Conservation (phyloP, 2,113 vertebrate genomes). For the Etia nguti region DNA sequence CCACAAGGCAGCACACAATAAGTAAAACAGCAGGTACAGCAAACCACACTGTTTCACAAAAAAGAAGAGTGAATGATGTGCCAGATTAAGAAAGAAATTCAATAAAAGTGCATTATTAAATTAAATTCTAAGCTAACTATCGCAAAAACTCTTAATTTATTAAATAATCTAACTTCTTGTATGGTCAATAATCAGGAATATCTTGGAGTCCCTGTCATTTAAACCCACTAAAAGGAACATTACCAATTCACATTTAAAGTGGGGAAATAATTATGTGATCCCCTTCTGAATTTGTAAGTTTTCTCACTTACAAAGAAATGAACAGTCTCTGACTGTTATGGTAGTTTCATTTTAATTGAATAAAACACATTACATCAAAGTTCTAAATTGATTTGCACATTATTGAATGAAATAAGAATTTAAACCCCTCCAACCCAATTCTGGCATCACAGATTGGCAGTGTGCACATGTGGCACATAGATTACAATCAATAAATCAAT, state of each 20-base stretch:
- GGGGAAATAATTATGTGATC: rapidly evolving
- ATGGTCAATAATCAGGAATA: not conserved
- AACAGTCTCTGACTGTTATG: not conserved
- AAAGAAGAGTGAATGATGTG: not conserved
- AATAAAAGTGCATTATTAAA: not conserved
- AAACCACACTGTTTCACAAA: not conserved
- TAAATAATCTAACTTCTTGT: not conserved
- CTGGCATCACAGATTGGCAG: not conserved
- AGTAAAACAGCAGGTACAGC: not conserved
- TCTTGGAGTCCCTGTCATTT: not conserved
- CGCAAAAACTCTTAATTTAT: not conserved
- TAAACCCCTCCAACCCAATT: not conserved
- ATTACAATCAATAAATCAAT: not conserved
- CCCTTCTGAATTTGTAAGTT: not conserved
- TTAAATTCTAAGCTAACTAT: not conserved
- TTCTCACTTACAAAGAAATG: not conserved
- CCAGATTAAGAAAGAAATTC: not conserved
- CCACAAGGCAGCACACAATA: not conserved
- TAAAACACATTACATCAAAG: not conserved
- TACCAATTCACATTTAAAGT: not conserved
- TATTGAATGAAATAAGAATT: not conserved
- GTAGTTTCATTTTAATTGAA: not conserved
- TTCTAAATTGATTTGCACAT: rapidly evolving
- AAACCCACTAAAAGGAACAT: not conserved
- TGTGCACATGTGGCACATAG: not conserved